Evolutionary conservation across 2,113 vertebrate genomes (phyloP), one percentile per base, ranked within the genome.

Genomic region (Pycnonotus jocosus): DNA sequence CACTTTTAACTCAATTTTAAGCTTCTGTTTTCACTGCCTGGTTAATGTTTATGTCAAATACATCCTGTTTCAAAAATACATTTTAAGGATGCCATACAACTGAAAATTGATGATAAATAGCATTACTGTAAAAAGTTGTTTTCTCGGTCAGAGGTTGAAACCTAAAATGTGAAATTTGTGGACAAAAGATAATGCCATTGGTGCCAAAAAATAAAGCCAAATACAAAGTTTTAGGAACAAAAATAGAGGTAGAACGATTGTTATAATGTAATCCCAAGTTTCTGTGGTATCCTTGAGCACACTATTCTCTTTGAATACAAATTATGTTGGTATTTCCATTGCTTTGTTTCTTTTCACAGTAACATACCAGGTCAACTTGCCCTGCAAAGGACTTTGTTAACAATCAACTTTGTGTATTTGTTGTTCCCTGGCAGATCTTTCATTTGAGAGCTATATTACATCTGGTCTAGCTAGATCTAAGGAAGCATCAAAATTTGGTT

Each of bases 381-480:
- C 90, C 93, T 81, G 35, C 60, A 78, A 88, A 95, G 30, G 53
- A 42, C 81, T 93, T 86, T 51, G 50, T 92, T 90, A 95, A 90
- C 79, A 81, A 27, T 90, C 17, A 60, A 51, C 33, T 89, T 65
- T 74, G 64, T 81, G 48, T 68, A 38, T 86, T 93, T 90, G 56
- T 64, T 93, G 38, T 92, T 95, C 68, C 38, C 44, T 76, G 82
- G 56, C 44, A 95, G 82, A 78, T 88, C 76, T 93, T 93, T 93
- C 44, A 74, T 62, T 70, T 48, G n/a, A 86, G 57, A 44, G 8
- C 47, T 86, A 82, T 60, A 93, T 88, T 92, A 51, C 45, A 88
- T 83, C 68, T 96, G 25, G 22, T 78, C 64, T 68, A 81, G 22
- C 44, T 86, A 93, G 42, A 81, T 58, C 44, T 80, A 71, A 82